These are phyloP conservation scores for Galerucella nymphaeae DNA, from an alignment of 2,888 invertebrate species.

Conservation along the genomic window DNA sequence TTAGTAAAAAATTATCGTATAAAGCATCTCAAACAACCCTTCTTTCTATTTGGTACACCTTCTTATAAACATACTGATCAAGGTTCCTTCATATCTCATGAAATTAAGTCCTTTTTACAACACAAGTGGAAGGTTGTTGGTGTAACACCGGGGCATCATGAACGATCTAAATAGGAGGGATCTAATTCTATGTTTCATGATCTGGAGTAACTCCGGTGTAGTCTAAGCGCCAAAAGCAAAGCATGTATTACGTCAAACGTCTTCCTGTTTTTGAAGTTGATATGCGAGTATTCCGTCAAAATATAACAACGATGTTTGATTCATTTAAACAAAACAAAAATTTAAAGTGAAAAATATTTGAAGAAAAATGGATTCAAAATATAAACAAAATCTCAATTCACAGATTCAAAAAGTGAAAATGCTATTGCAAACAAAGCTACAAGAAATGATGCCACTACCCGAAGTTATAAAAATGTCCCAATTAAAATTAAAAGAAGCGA, in stretches of 20 bases:
- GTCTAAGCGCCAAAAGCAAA: too few species aligned
- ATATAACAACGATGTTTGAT: background rate
- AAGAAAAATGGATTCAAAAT: slow-evolving; percentile 3
- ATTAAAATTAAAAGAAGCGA: slow-evolving; percentile 6
- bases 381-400: background rate
- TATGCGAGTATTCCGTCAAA: background rate
- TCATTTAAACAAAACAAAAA: background rate
- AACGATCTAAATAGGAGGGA: too few species aligned
- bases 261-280: background rate
- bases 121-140: too few species aligned
- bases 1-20: too few species aligned
- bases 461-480: slow-evolving; percentile 7
- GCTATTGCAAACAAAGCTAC: background rate
- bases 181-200: too few species aligned
- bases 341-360: background rate
- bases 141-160: too few species aligned
- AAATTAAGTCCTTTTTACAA: too few species aligned
- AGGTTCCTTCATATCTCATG: too few species aligned
- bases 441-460: slow-evolving; percentile 1
- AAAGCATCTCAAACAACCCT: too few species aligned
- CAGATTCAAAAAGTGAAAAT: background rate
- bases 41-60: too few species aligned
- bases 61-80: too few species aligned
- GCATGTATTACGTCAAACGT: background rate
- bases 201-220: too few species aligned